phyloP scores from a whole-genome alignment of 2,888 invertebrate genomes.

The Rhimphoctona megacephalus region DNA sequence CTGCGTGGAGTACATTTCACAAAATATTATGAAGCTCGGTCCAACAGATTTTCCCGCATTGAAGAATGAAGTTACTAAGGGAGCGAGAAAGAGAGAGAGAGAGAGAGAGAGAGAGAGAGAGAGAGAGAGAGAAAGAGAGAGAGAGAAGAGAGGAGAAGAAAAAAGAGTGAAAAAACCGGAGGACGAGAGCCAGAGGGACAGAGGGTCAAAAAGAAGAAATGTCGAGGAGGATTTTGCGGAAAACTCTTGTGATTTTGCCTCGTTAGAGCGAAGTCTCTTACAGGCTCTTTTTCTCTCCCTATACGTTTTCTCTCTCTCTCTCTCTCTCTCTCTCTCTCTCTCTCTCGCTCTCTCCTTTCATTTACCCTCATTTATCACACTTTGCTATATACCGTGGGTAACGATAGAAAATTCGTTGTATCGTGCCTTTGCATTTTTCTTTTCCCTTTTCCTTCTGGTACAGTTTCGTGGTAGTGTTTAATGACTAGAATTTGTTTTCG shows the following conservation, averaged over 20 bases:
- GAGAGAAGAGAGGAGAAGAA: background rate
- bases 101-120: background rate
- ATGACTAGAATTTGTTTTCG: slow-evolving; percentile 46
- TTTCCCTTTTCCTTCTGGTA: slow-evolving; percentile 19
- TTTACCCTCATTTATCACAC: slow-evolving; percentile 14
- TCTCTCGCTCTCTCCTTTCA: background rate
- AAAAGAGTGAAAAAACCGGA: background rate
- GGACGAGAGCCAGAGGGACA: background rate
- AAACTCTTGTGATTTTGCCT: slow-evolving; percentile 60
- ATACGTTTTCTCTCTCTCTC: background rate
- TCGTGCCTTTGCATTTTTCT: slow-evolving; percentile 6
- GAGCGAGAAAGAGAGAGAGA: background rate
- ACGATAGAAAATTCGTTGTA: slow-evolving; percentile 51
- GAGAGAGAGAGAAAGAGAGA: background rate
- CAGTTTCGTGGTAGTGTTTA: slow-evolving; percentile 31
- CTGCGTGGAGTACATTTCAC: background rate
- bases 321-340: background rate
- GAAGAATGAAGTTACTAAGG: background rate
- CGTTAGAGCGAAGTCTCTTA: slow-evolving; percentile 50
- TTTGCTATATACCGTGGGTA: slow-evolving; percentile 13
- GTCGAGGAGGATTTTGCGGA: slow-evolving; percentile 38
- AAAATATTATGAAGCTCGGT: slow-evolving; percentile 9
- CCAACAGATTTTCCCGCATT: background rate
- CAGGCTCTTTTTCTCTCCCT: slow-evolving; percentile 18
- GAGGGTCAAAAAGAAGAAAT: slow-evolving; percentile 14